These are phyloP conservation scores for Umimayanthus chanpuru DNA, from an alignment of 92 coral and sea anemone genomes.

Conservation along the genomic window DNA sequence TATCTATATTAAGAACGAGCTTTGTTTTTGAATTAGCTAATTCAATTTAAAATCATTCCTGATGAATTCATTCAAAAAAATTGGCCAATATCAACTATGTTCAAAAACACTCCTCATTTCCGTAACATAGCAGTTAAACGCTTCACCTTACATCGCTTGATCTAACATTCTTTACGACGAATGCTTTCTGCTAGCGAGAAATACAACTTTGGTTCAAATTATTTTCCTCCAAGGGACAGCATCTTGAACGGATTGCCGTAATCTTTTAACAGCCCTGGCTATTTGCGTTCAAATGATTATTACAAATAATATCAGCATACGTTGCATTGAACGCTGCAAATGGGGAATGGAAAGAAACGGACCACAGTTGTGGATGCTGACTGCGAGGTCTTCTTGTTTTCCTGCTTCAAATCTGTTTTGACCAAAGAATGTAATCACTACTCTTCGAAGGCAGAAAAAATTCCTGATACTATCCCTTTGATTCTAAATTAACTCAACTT, in stretches of 20 bases:
- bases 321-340: background rate
- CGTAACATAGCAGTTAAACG: background rate
- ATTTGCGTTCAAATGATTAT: too few species aligned
- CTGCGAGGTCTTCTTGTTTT: background rate
- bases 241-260: background rate
- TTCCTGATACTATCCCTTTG: background rate
- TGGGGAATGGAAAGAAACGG: background rate
- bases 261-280: background rate
- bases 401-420: background rate
- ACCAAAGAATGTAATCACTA: too few species aligned
- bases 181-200: too few species aligned
- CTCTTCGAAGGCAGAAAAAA: background rate
- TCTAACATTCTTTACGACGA: too few species aligned
- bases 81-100: background rate
- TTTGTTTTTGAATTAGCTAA: background rate
- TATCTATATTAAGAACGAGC: background rate
- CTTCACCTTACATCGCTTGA: too few species aligned
- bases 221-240: background rate
- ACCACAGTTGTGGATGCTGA: too few species aligned
- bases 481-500: background rate
- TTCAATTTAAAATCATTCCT: background rate
- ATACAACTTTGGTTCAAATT: too few species aligned
- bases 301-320: too few species aligned
- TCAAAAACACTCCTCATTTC: background rate
- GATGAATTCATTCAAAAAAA: background rate